Conservation (phyloP, 2,888 invertebrate genomes). For the Xanthia togata region DNA sequence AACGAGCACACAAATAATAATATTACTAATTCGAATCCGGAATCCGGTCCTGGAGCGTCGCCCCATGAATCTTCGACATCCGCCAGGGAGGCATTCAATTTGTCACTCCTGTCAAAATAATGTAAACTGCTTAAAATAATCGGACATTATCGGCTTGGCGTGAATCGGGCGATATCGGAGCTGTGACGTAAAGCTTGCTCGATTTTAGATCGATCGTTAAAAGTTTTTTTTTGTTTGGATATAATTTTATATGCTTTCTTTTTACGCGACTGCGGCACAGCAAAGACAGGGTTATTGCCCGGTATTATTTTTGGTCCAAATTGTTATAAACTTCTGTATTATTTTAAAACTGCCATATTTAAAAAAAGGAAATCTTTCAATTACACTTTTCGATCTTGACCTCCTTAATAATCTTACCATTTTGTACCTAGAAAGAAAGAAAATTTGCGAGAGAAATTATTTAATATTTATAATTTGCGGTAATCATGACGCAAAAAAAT, state of each 20-base stretch:
- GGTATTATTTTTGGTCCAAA: background rate
- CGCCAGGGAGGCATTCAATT: constrained; percentile 84
- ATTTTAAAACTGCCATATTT: background rate
- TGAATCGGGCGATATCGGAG: constrained; percentile 58
- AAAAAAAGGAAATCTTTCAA: no score
- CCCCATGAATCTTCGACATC: constrained; percentile 84
- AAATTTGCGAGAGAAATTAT: no score
- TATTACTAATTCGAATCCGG: constrained; percentile 78
- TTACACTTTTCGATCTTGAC: background rate
- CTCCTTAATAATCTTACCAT: background rate
- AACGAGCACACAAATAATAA: constrained; percentile 66
- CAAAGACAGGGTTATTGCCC: no score
- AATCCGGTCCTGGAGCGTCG: constrained; percentile 71
- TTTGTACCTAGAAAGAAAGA: background rate
- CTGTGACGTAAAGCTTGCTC: constrained; percentile 17
- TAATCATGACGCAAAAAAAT: no score
- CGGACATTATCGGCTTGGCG: constrained; percentile 72
- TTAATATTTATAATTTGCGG: no score
- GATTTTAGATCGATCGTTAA: constrained; percentile 26
- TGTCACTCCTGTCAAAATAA: constrained; percentile 87
- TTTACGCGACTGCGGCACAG: background rate
- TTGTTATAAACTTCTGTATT: background rate
- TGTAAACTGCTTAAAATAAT: constrained; percentile 82
- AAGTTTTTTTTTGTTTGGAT: background rate
- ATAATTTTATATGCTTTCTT: background rate